Percentiles rank a stretch among this genome's conserved stretches.
Evolutionary conservation across 2,888 invertebrate genomes (phyloP).

Genomic region (Peribatodes rhomboidaria): DNA sequence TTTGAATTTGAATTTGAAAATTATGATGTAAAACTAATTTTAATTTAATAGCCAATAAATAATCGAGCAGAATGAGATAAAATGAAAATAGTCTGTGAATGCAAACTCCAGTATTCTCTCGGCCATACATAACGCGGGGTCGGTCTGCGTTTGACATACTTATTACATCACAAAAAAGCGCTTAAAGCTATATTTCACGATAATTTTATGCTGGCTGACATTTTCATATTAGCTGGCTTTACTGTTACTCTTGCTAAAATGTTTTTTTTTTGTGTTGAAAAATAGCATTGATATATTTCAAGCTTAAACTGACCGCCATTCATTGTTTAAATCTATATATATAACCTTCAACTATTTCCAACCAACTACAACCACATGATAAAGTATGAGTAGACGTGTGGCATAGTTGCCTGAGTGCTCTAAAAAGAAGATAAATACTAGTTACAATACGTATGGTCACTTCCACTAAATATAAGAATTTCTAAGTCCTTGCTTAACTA

Average conservation of each 20-base stretch:
- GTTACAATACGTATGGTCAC: no score
- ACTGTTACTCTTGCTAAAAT: slow-evolving; percentile 7
- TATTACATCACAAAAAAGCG: slow-evolving; percentile 45
- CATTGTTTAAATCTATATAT: background rate
- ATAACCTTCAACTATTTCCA: background rate
- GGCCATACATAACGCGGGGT: slow-evolving; percentile 41
- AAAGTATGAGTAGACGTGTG: no score
- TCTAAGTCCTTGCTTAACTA: no score
- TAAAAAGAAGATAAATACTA: no score
- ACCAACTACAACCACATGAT: no score
- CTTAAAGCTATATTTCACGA: slow-evolving; percentile 37
- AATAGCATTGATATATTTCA: slow-evolving; percentile 16
- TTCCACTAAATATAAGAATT: no score
- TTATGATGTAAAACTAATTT: background rate
- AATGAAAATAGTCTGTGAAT: slow-evolving; percentile 31
- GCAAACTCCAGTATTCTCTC: slow-evolving; percentile 38
- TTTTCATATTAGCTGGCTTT: slow-evolving; percentile 28
- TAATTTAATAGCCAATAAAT: slow-evolving; percentile 2
- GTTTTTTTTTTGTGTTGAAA: slow-evolving; percentile 2
- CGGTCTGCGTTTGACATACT: slow-evolving; percentile 45
- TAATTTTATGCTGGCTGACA: slow-evolving; percentile 33
- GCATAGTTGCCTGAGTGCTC: no score
- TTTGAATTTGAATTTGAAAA: no score
- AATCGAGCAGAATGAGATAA: slow-evolving; percentile 10
- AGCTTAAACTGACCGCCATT: background rate